Evolutionary conservation across 2,113 vertebrate genomes (phyloP).

Genomic region (Marmota flaviventris): DNA sequence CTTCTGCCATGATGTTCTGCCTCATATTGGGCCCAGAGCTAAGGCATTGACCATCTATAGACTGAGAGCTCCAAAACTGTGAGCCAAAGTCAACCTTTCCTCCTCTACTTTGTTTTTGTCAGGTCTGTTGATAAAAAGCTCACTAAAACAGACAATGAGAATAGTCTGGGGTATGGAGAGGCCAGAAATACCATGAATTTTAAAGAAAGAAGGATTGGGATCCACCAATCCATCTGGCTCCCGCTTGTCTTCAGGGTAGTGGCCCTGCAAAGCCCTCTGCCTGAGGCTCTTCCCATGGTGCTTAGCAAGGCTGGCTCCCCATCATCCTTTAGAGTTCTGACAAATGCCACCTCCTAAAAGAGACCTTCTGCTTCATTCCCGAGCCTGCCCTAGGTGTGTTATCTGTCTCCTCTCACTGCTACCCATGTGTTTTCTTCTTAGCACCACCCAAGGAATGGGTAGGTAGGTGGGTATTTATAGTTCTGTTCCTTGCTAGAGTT

Average conservation of each 20-base stretch:
- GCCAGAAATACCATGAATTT: not conserved
- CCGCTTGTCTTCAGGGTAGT: not conserved
- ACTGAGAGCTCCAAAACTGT: no score
- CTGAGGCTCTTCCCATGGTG: not conserved
- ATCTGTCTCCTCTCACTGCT: accelerated
- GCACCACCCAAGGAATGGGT: not conserved
- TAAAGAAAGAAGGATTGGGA: not conserved
- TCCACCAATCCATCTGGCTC: not conserved
- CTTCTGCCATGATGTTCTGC: no score
- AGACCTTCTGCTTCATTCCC: not conserved
- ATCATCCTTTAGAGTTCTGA: not conserved
- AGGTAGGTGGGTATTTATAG: not conserved
- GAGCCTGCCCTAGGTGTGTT: accelerated
- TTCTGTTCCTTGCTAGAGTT: not conserved
- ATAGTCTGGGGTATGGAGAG: no score
- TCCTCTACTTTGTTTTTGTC: no score
- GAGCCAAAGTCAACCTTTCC: no score
- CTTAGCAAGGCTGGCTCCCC: not conserved
- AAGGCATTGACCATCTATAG: no score
- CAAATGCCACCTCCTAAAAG: accelerated
- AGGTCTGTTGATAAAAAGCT: no score
- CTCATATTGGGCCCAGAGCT: no score
- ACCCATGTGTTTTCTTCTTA: not conserved
- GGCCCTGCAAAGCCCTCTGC: not conserved
- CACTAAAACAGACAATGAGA: no score